Percentiles rank a stretch among this genome's conserved stretches.
Evolutionary conservation across 2,113 vertebrate genomes (phyloP).

Genomic region (Gnathonemus echidnorhynchus): DNA sequence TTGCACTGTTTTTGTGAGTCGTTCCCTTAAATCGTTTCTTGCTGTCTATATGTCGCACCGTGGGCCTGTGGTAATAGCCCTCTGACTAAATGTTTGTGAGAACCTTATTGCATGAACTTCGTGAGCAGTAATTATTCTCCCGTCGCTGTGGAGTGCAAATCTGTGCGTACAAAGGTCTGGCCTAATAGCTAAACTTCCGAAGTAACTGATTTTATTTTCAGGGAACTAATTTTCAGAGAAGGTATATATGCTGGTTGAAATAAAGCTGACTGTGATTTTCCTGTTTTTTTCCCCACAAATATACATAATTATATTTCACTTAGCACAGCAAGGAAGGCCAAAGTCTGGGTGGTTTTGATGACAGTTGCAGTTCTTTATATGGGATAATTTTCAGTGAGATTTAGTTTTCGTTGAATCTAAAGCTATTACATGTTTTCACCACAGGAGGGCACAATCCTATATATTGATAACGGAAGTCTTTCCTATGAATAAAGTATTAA

Average conservation of each 20-base stretch:
- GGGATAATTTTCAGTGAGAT: neutral
- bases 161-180: neutral
- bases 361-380: neutral
- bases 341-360: neutral
- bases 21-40: neutral
- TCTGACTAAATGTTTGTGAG: neutral
- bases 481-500: neutral
- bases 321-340: neutral
- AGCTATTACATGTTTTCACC: neutral
- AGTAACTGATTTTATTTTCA: conserved; percentile 13
- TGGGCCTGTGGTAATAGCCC: neutral
- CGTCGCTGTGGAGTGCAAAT: neutral
- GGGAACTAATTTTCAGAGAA: conserved; percentile 5
- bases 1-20: neutral
- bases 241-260: neutral
- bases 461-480: neutral
- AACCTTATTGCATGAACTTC: neutral
- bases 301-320: neutral
- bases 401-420: neutral
- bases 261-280: neutral
- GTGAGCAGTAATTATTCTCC: neutral
- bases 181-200: conserved; percentile 4
- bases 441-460: neutral
- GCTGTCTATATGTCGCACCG: neutral
- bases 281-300: neutral